Evolutionary conservation across 1,140 invertebrate genomes (phyloP), one percentile per base, ranked within the genome.

Genomic region (Drosophila pseudoananassae): DNA sequence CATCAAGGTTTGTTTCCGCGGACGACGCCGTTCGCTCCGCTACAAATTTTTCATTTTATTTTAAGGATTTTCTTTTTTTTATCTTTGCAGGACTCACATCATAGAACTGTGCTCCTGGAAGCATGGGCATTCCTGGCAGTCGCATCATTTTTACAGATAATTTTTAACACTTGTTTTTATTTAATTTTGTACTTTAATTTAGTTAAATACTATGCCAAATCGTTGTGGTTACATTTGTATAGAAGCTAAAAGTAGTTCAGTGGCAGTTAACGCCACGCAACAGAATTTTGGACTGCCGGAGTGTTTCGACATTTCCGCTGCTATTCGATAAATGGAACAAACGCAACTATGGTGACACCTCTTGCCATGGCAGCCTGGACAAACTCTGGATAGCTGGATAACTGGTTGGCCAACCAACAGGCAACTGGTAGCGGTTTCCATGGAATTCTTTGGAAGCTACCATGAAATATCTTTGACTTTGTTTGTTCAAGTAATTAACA

Each of bases 1-100:
- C 83, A 91, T 89, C n/a, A 91, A 33, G 0, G 75, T 78, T 38
- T 92, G 91, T 10, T 77, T 73, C 2, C 82, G 93, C 38, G 93
- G 93, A 91, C 94, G 95, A 61, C 92, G 93, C 2, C 92, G 93
- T 81, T 93, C 92, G 15, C 93, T 93, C 33, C 94, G 90, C 94
- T 95, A 66, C 3, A 12, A 15, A 9, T 4, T 6, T n/a, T n/a
- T n/a, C 1, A 40, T 14, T 14, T 14, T 17, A 45, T 8, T 14
- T n/a, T 8, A 4, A 3, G 33, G 15, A 50, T 6, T n/a, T 3
- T 10, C 3, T 5, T 20, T 36, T 31, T 1, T 45, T 47, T 6
- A 1, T 27, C 1, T 45, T 43, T 6, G 1, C 4, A 3, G 5
- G 3, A 91, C 90, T 91, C 54, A 91, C 90, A 46, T 91, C 90